Evolutionary conservation across 2,113 vertebrate species (phyloP), one percentile per base, ranked within the genome.

Genomic region (Lophius piscatorius): DNA sequence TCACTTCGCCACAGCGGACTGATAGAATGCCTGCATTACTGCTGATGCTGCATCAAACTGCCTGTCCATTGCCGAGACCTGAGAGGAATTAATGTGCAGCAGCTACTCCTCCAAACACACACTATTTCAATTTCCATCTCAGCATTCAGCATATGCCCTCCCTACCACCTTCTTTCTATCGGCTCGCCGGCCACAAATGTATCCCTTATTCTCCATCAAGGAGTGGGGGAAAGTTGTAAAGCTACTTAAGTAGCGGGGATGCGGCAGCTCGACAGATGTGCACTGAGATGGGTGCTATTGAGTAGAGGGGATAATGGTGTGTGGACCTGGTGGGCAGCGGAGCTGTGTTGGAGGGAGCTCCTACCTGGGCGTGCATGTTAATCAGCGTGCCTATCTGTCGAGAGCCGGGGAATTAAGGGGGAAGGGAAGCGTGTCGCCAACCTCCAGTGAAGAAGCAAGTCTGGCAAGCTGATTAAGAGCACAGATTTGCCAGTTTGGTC

Each of bases 331-430:
- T 72, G 79, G 83, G 69, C 79, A 67, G 83, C 10, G 58, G 81
- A 70, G 55, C 50, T 69, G 83, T 78, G 78, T 83, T 73, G 76
- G 83, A 80, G 72, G 79, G 78, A 74, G 84, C 78, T 69, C 66
- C 68, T 85, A 86, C 84, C 86, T 86, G 82, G 82, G 86, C 78
- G 70, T 80, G 84, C 84, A 88, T 85, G 84, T 80, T 86, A 85
- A 88, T 88, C 82, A 86, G 80, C 10, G 38, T 7, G 74, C 33
- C 81, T 75, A 80, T 83, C 81, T 83, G 81, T 36, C 12, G 74
- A 81, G 79, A 79, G 70, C 70, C 13, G 54, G 63, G 74, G 81
- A 84, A 81, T 84, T 84, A 82, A 72, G 59, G 71, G 80, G 78
- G 78, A 78, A 78, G 84, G 80, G 75, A 76, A 83, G 81, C 79